Conservation (phyloP, 2,888 invertebrate species). For the Cosmorhoe ocellata region DNA sequence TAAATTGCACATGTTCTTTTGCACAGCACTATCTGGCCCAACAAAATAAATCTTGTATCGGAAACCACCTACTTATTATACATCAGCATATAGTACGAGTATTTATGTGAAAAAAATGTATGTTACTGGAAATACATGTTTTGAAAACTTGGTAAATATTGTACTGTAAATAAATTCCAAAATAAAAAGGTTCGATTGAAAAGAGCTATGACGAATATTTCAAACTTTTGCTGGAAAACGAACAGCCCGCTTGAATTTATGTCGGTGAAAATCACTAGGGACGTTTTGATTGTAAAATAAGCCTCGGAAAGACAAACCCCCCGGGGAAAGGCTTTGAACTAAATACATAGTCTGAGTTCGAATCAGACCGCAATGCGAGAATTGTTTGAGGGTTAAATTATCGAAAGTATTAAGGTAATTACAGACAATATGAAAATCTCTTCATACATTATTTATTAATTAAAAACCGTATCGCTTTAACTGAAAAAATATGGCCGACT, state of each 20-base stretch:
- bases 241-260: slow-evolving; percentile 25
- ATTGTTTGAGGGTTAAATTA: slow-evolving; percentile 9
- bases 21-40: no score
- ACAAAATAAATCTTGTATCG: no score
- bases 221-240: slow-evolving; percentile 26
- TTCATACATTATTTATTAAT: neutral
- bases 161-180: slow-evolving; percentile 1
- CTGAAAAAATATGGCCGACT: no score
- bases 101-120: no score
- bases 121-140: no score
- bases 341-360: slow-evolving; percentile 42
- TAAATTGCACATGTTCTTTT: no score
- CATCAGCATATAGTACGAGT: no score
- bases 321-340: slow-evolving; percentile 45
- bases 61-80: no score
- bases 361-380: slow-evolving; percentile 31
- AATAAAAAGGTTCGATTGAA: slow-evolving; percentile 26
- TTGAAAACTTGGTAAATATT: neutral
- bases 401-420: slow-evolving; percentile 18
- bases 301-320: slow-evolving; percentile 48
- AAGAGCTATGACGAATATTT: slow-evolving; percentile 26
- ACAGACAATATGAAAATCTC: slow-evolving; percentile 3
- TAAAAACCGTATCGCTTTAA: neutral
- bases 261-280: slow-evolving; percentile 37
- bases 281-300: slow-evolving; percentile 54